Conservation (phyloP, 1,140 invertebrate genomes). For the Orussus abietinus region DNA sequence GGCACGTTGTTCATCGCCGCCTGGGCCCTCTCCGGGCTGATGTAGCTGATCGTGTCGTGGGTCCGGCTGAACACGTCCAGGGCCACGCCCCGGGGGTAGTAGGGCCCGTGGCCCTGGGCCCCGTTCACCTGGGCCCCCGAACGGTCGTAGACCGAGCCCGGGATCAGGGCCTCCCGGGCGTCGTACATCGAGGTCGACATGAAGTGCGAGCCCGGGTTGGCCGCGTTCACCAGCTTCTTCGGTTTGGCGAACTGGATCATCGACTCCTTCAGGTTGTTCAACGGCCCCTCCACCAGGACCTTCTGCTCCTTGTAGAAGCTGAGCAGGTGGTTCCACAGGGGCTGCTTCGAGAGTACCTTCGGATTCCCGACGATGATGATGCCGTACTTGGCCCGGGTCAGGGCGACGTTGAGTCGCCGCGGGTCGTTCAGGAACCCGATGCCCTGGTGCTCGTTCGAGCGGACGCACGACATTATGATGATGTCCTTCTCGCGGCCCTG, state of each 20-base stretch:
- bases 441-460: slow-evolving; percentile 89
- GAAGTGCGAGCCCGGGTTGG: slow-evolving; percentile 94
- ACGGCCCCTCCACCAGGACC: slow-evolving; percentile 94
- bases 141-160: slow-evolving; percentile 77
- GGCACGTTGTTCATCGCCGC: slow-evolving; percentile 75
- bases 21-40: slow-evolving; percentile 80
- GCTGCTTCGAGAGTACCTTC: slow-evolving; percentile 96
- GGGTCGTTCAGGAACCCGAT: slow-evolving; percentile 98
- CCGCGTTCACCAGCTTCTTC: slow-evolving; percentile 88
- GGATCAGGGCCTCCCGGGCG: slow-evolving; percentile 84
- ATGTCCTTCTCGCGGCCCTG: slow-evolving; percentile 98
- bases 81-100: slow-evolving; percentile 51
- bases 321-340: slow-evolving; percentile 96
- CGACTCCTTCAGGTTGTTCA: slow-evolving; percentile 96
- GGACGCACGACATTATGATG: slow-evolving; percentile 97
- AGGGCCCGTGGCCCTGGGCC: slow-evolving; percentile 46
- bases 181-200: slow-evolving; percentile 96
- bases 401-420: slow-evolving; percentile 92
- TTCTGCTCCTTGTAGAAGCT: slow-evolving; percentile 98
- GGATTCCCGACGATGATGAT: slow-evolving; percentile 99
- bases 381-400: slow-evolving; percentile 96
- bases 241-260: slow-evolving; percentile 97
- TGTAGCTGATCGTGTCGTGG: slow-evolving; percentile 91
- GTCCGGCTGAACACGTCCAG: slow-evolving; percentile 63
- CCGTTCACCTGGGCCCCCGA: slow-evolving; percentile 57